A percentile compares a stretch with the other conserved stretches of the same genome.
phyloP scores from a whole-genome alignment of 2,797 vertebrate genomes.

The Helostoma temminkii region DNA sequence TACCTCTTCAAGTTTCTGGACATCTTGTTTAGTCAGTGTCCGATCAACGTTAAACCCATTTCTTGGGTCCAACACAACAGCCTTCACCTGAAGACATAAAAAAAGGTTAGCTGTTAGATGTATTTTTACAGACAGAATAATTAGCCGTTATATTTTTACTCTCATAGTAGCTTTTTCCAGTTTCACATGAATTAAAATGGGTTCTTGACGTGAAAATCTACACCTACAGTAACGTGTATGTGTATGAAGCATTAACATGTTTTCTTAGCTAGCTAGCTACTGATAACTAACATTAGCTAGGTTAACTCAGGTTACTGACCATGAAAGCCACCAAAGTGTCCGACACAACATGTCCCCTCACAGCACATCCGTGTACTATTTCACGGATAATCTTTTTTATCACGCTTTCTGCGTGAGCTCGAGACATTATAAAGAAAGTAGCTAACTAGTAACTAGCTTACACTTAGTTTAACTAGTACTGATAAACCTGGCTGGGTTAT shows the following conservation, averaged over 20 bases:
- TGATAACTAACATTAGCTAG: too few relatives aligned
- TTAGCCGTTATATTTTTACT: too few relatives aligned
- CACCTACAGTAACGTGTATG: too few relatives aligned
- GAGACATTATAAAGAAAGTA: conserved; percentile 77
- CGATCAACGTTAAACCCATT: conserved; percentile 87
- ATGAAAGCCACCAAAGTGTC: conserved; percentile 89
- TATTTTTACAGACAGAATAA: too few relatives aligned
- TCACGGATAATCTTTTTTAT: conserved; percentile 87
- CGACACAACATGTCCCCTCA: conserved; percentile 78
- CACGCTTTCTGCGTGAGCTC: conserved; percentile 75
- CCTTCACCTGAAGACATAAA: conserved; percentile 87
- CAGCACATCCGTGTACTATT: conserved; percentile 82
- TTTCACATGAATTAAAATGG: too few relatives aligned
- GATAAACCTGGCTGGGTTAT: neutral
- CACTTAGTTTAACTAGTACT: too few relatives aligned
- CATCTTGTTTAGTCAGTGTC: conserved; percentile 84
- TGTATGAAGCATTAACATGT: too few relatives aligned
- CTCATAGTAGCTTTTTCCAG: too few relatives aligned
- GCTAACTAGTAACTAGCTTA: neutral
- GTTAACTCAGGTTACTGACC: conserved; percentile 79
- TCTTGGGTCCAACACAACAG: conserved; percentile 88
- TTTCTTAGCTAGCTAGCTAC: neutral
- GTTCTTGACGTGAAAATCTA: too few relatives aligned
- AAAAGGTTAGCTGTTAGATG: too few relatives aligned
- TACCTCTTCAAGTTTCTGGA: conserved; percentile 89